These are phyloP conservation scores for Drosophila paulistorum DNA, from an alignment of 1,140 invertebrate genomes.

Conservation along the genomic window DNA sequence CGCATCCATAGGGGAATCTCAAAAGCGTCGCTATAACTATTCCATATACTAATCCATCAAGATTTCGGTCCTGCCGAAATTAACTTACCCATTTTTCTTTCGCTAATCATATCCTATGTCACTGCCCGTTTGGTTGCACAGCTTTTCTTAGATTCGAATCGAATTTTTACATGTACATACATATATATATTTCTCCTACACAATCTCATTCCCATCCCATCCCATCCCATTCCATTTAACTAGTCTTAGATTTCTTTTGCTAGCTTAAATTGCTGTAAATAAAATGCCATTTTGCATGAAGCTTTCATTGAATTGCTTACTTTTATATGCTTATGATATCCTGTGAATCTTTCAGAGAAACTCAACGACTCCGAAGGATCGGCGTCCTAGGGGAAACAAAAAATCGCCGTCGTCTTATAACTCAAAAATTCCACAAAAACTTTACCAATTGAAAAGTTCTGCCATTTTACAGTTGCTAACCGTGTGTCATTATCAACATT, in stretches of 20 bases:
- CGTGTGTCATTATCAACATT: constrained; percentile 36
- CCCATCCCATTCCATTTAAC: neutral
- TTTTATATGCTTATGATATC: constrained; percentile 33
- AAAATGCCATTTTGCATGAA: constrained; percentile 45
- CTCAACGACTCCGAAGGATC: constrained; percentile 57
- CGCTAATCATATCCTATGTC: neutral
- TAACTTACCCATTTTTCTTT: too few species aligned
- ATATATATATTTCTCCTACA: neutral
- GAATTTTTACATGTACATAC: neutral
- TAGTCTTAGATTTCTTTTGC: constrained; percentile 44
- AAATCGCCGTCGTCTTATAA: constrained; percentile 60
- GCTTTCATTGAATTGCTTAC: constrained; percentile 15
- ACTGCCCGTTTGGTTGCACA: constrained; percentile 1
- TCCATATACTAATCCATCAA: constrained; percentile 65
- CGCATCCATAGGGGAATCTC: constrained; percentile 20
- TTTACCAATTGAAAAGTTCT: constrained; percentile 61
- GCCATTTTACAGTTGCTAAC: constrained; percentile 64
- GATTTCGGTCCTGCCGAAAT: neutral
- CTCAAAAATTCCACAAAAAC: constrained; percentile 71
- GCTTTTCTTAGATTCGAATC: constrained; percentile 1
- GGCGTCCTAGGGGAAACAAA: constrained; percentile 45
- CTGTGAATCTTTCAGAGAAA: constrained; percentile 66
- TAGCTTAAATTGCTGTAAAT: constrained; percentile 60
- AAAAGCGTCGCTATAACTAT: constrained; percentile 75
- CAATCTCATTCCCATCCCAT: constrained; percentile 28